Evolutionary conservation across 2,113 vertebrate genomes (phyloP).

Genomic region (Malaclemys terrapin): DNA sequence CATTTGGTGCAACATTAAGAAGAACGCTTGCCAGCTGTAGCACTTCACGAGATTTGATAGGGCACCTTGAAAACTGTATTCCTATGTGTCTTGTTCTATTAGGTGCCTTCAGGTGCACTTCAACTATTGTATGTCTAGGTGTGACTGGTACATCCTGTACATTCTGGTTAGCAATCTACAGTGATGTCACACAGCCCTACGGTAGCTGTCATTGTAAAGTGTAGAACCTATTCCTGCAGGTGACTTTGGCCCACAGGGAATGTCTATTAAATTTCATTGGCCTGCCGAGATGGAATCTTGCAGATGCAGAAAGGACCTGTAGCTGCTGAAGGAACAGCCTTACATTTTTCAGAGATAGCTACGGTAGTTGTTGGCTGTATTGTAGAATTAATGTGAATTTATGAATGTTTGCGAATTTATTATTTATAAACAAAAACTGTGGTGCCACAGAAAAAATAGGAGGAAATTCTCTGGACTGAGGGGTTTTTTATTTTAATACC

Average conservation of each 20-base stretch:
- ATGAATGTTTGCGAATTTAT: not conserved
- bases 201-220: not conserved
- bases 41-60: fast-evolving
- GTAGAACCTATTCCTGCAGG: not conserved
- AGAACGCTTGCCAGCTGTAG: fast-evolving
- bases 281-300: not conserved
- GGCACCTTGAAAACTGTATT: fast-evolving
- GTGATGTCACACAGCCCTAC: not conserved
- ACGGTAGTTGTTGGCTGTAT: not conserved
- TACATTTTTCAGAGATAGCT: not conserved
- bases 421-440: conserved; percentile 22
- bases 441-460: not conserved
- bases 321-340: not conserved
- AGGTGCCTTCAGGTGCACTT: not conserved
- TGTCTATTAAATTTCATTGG: not conserved
- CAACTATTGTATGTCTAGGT: not conserved
- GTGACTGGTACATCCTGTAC: not conserved
- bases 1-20: not conserved
- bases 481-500: not conserved
- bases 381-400: conserved; percentile 5
- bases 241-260: not conserved
- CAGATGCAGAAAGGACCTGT: not conserved
- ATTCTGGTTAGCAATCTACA: not conserved
- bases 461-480: not conserved
- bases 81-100: fast-evolving